A percentile compares a stretch with the other conserved stretches of the same genome.
Evolutionary conservation across 2,113 vertebrate species (phyloP).

Genomic region (Lamprotornis superbus): DNA sequence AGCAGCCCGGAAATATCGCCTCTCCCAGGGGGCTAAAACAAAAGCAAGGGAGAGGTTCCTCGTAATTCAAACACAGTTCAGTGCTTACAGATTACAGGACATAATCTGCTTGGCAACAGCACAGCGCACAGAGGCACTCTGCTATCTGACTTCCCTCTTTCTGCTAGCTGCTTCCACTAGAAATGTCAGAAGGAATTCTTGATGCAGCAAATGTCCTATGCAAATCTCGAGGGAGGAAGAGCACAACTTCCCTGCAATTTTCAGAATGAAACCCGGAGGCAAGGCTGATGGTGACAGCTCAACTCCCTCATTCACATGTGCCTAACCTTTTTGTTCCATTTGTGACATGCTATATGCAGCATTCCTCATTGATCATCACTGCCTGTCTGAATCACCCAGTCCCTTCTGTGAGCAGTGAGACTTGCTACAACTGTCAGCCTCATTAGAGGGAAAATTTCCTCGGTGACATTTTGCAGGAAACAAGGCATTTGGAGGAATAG

Average conservation of each 20-base stretch:
- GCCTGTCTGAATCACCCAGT: not conserved
- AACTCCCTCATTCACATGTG: not conserved
- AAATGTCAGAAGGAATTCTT: slow-evolving; percentile 40
- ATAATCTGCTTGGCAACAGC: slow-evolving; percentile 80
- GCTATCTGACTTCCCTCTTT: slow-evolving; percentile 5
- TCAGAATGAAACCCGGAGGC: not conserved
- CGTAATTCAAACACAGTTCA: slow-evolving; percentile 67
- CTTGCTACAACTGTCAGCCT: not conserved
- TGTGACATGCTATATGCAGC: not conserved
- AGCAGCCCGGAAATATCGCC: slow-evolving; percentile 67
- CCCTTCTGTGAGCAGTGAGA: not conserved
- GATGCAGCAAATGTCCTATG: not conserved
- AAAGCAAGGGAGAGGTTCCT: slow-evolving; percentile 41
- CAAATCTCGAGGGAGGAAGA: not conserved
- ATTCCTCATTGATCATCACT: not conserved
- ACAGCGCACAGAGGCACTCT: not conserved
- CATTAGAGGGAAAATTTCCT: not conserved
- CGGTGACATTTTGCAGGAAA: not conserved
- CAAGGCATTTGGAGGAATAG: not conserved
- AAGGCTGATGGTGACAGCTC: not conserved
- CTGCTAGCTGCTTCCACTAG: slow-evolving; percentile 35
- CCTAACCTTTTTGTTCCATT: not conserved
- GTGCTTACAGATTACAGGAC: slow-evolving; percentile 67
- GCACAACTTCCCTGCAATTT: not conserved
- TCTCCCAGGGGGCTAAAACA: slow-evolving; percentile 41